Conservation (phyloP, 2,888 invertebrate species). For the Mythimna ferrago region DNA sequence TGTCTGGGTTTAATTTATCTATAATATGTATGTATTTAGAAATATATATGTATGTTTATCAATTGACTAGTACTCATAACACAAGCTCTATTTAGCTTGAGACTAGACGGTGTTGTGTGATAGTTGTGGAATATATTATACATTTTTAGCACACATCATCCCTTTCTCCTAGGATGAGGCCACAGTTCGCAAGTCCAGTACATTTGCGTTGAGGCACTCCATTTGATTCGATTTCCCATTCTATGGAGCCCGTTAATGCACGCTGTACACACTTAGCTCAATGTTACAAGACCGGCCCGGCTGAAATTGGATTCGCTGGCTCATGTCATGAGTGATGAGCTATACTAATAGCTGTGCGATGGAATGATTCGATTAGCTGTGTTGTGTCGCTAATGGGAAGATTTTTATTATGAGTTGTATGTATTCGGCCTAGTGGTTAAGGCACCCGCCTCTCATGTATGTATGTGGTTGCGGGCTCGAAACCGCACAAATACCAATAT, state of each 20-base stretch:
- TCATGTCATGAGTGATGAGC: slow-evolving; percentile 13
- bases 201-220: slow-evolving; percentile 28
- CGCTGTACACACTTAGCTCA: slow-evolving; percentile 38
- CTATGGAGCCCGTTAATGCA: slow-evolving; percentile 27
- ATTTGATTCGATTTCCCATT: slow-evolving; percentile 55
- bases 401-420: not conserved
- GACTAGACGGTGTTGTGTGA: too few relatives aligned
- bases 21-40: too few relatives aligned
- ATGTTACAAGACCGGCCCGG: slow-evolving; percentile 1
- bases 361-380: slow-evolving; percentile 15
- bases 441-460: too few relatives aligned
- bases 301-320: slow-evolving; percentile 31
- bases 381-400: not conserved
- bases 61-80: too few relatives aligned
- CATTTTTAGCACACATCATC: not conserved
- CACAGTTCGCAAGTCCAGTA: slow-evolving; percentile 4
- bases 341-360: slow-evolving; percentile 16
- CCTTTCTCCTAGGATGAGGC: not conserved
- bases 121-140: too few relatives aligned
- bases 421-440: not conserved
- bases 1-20: too few relatives aligned
- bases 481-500: too few relatives aligned
- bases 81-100: too few relatives aligned
- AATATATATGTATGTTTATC: too few relatives aligned
- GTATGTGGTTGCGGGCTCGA: too few relatives aligned